These are phyloP conservation scores for Caenorhabditis becei DNA, from an alignment of 2,888 invertebrate species.

Conservation along the genomic window DNA sequence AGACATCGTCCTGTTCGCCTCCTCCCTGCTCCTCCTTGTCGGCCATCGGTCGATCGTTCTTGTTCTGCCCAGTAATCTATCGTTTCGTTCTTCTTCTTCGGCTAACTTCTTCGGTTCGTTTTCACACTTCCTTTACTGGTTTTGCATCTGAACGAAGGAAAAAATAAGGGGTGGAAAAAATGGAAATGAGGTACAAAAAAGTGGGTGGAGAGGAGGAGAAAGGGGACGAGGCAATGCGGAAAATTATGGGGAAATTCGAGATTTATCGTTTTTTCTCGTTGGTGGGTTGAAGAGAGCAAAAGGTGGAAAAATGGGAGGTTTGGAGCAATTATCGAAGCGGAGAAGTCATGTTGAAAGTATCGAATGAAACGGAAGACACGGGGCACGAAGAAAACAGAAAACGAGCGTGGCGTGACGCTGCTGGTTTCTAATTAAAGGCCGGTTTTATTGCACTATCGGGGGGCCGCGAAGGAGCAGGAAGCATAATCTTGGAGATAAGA, in stretches of 20 bases:
- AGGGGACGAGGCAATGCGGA: conserved; percentile 13
- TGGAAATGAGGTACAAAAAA: conserved; percentile 27
- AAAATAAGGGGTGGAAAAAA: conserved; percentile 24
- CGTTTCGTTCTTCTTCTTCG: conserved; percentile 17
- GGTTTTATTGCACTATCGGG: conserved; percentile 44
- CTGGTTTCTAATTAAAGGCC: conserved; percentile 59
- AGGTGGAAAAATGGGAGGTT: conserved; percentile 3
- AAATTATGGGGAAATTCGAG: conserved; percentile 52
- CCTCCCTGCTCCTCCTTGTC: conserved; percentile 86
- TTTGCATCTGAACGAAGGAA: conserved; percentile 22
- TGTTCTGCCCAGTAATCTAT: conserved; percentile 29
- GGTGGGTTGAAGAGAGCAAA: not conserved
- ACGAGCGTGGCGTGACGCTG: not conserved
- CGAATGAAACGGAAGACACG: conserved; percentile 45
- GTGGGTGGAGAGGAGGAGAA: conserved; percentile 4
- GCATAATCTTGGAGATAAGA: conserved; percentile 33
- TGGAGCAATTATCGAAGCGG: conserved; percentile 21
- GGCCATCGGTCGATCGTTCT: conserved; percentile 79
- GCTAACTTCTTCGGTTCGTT: conserved; percentile 3
- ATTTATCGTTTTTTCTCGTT: conserved; percentile 38
- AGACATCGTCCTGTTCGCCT: conserved; percentile 99
- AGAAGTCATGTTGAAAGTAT: conserved; percentile 46
- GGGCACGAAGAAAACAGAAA: conserved; percentile 18
- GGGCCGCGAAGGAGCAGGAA: not conserved
- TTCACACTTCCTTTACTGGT: conserved; percentile 28